Conservation (phyloP, 2,888 invertebrate species). For the Neoscelio sp. region DNA sequence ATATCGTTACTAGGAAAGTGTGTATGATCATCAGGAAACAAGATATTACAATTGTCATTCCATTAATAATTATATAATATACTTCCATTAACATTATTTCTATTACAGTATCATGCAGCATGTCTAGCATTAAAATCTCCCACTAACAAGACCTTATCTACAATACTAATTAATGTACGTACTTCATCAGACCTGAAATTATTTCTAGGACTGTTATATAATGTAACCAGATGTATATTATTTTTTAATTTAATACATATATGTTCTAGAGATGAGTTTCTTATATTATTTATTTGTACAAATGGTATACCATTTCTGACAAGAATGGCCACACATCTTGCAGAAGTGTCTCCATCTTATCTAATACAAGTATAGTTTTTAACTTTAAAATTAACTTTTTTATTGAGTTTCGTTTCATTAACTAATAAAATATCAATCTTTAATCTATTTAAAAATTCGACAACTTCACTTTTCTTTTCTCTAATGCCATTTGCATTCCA, state of each 20-base stretch:
- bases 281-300: slow-evolving; percentile 2
- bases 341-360: slow-evolving; percentile 50
- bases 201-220: slow-evolving; percentile 64
- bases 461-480: slow-evolving; percentile 18
- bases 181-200: slow-evolving; percentile 55
- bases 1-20: no score
- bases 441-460: neutral
- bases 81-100: slow-evolving; percentile 66
- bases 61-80: slow-evolving; percentile 56
- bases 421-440: neutral
- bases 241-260: slow-evolving; percentile 57
- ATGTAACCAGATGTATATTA: slow-evolving; percentile 55
- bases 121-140: slow-evolving; percentile 71
- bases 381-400: slow-evolving; percentile 58
- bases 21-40: slow-evolving; percentile 68
- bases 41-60: slow-evolving; percentile 63
- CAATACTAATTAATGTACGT: slow-evolving; percentile 43
- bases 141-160: slow-evolving; percentile 64
- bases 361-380: slow-evolving; percentile 66
- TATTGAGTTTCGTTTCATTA: slow-evolving; percentile 25
- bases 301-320: slow-evolving; percentile 63
- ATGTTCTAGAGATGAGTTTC: slow-evolving; percentile 50
- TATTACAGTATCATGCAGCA: slow-evolving; percentile 66
- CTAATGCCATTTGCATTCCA: slow-evolving; percentile 70
- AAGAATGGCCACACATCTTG: slow-evolving; percentile 65